Conservation (phyloP, 2,888 invertebrate species). For the Sinodicranocentrus sp. region DNA sequence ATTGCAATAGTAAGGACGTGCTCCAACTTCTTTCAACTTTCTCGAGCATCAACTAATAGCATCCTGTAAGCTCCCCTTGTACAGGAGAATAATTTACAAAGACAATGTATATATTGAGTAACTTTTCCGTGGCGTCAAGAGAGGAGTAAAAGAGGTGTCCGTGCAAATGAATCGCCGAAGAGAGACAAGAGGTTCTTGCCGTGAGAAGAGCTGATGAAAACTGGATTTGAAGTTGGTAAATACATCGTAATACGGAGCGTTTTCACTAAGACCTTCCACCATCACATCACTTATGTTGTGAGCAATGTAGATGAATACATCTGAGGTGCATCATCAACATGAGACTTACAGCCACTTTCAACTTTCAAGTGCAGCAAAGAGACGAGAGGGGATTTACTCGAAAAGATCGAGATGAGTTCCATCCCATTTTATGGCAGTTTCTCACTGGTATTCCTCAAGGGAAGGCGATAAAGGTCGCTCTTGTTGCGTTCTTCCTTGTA, state of each 20-base stretch:
- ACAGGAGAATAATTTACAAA: constrained; percentile 1
- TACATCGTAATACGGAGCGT: too few species aligned
- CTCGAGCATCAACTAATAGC: not conserved
- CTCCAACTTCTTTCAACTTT: not conserved
- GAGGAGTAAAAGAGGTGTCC: not conserved
- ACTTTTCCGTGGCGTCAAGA: not conserved
- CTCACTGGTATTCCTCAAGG: constrained; percentile 28
- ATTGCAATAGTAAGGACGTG: not conserved
- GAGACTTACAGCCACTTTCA: constrained; percentile 2
- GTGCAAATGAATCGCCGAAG: not conserved
- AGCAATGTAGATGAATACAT: not conserved
- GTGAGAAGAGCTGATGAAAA: constrained; percentile 3
- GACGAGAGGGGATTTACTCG: constrained; percentile 17
- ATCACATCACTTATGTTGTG: too few species aligned
- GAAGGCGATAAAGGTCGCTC: constrained; percentile 48
- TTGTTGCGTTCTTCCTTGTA: not conserved
- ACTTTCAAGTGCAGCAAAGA: constrained; percentile 1
- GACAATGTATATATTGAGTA: constrained; percentile 21
- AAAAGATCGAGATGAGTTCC: constrained; percentile 32
- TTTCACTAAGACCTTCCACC: too few species aligned
- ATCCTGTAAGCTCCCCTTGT: not conserved
- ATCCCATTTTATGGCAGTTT: constrained; percentile 32
- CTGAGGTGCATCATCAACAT: not conserved
- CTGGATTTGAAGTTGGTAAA: too few species aligned
- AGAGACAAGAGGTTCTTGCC: too few species aligned